A percentile compares a stretch with the other conserved stretches of the same genome.
phyloP scores from a whole-genome alignment of 2,797 vertebrate species.

The Megalops cyprinoides region DNA sequence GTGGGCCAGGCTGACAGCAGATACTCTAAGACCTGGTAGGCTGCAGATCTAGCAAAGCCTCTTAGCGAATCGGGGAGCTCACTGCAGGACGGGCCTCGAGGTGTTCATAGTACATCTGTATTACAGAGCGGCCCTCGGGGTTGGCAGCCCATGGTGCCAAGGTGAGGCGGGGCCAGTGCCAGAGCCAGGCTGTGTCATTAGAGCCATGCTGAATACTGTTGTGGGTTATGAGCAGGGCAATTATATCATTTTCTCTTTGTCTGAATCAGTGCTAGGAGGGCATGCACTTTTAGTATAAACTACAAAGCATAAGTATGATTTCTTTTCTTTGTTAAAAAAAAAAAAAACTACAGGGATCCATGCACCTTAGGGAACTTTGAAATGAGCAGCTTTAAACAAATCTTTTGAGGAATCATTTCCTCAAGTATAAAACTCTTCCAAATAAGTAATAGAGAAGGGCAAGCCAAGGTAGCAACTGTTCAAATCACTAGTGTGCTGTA shows the following conservation, averaged over 20 bases:
- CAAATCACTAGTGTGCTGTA: background rate
- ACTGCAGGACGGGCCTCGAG: conserved; percentile 55
- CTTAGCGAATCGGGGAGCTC: conserved; percentile 55
- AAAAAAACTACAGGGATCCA: background rate
- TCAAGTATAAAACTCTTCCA: background rate
- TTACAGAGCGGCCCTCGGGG: conserved; percentile 39
- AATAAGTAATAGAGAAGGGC: background rate
- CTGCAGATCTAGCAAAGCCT: conserved; percentile 67
- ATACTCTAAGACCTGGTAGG: conserved; percentile 70
- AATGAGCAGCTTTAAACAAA: background rate
- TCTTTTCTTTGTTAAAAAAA: background rate
- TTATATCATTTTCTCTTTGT: conserved; percentile 47
- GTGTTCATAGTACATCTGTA: conserved; percentile 47
- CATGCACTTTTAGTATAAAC: conserved; percentile 18
- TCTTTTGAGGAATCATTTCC: background rate
- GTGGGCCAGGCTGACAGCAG: conserved; percentile 2
- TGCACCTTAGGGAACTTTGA: background rate
- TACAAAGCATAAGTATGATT: background rate
- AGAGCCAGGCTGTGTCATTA: conserved; percentile 38
- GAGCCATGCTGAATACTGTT: conserved; percentile 42
- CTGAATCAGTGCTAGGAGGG: conserved; percentile 30
- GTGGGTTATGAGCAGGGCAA: conserved; percentile 46
- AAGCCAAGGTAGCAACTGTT: background rate
- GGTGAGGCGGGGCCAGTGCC: conserved; percentile 42
- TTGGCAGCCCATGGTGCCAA: conserved; percentile 37